phyloP scores from a whole-genome alignment of 2,113 vertebrate species.

The Pyrgilauda ruficollis region DNA sequence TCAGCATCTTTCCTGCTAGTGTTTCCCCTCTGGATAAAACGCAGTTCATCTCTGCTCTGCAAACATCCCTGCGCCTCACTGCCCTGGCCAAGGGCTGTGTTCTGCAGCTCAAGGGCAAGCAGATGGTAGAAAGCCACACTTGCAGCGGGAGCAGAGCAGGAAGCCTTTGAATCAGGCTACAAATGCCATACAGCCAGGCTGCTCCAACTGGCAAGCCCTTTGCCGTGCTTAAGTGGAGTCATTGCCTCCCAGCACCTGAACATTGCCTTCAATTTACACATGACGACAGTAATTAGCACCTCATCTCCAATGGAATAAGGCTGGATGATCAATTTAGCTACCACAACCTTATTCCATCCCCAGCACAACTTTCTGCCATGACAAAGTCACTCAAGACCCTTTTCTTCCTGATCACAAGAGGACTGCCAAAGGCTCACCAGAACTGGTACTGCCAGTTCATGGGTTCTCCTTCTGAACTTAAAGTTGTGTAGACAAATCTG shows the following conservation, averaged over 20 bases:
- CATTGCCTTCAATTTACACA: background rate
- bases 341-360: background rate
- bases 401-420: background rate
- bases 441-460: background rate
- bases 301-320: background rate
- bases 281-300: background rate
- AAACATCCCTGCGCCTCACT: background rate
- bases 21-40: background rate
- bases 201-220: background rate
- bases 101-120: background rate
- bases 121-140: background rate
- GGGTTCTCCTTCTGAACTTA: background rate
- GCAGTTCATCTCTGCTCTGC: background rate
- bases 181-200: rapidly evolving
- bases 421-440: background rate
- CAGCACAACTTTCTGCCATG: background rate
- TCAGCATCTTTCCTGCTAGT: background rate
- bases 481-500: background rate
- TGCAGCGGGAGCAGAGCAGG: background rate
- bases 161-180: background rate
- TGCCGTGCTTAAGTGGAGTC: rapidly evolving
- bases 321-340: background rate
- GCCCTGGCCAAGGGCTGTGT: background rate
- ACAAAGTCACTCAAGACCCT: background rate
- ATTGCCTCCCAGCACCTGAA: background rate